These are phyloP conservation scores for Dusona sp. DNA, from an alignment of 2,888 invertebrate genomes.

Conservation along the genomic window DNA sequence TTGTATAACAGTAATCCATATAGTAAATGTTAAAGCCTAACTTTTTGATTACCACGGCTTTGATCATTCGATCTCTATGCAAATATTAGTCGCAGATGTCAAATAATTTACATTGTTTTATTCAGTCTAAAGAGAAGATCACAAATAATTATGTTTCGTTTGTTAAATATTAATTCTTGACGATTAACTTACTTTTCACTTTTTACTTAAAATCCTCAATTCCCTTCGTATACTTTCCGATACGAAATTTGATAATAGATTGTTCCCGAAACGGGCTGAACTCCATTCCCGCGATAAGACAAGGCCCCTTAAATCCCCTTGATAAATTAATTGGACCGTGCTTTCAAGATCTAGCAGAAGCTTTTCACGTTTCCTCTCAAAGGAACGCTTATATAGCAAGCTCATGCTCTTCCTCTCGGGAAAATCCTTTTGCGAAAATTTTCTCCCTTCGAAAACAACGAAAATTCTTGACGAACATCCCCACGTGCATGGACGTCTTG, in stretches of 20 bases:
- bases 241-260: not conserved
- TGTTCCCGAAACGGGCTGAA: not conserved
- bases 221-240: not conserved
- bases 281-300: not conserved
- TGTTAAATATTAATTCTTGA: not conserved
- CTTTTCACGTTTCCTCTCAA: constrained; percentile 23
- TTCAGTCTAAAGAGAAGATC: not conserved
- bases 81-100: not conserved
- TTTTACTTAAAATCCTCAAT: not conserved
- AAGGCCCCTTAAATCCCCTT: constrained; percentile 3
- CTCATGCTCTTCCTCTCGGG: constrained; percentile 10
- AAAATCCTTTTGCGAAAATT: constrained; percentile 42
- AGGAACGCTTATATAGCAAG: not conserved
- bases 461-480: constrained; percentile 50
- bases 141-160: not conserved
- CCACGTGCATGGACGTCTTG: not conserved
- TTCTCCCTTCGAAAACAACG: constrained; percentile 18
- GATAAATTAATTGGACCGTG: constrained; percentile 56
- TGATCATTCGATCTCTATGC: not conserved
- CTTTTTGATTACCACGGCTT: not conserved
- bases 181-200: not conserved
- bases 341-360: constrained; percentile 23
- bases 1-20: constrained; percentile 20
- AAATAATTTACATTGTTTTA: not conserved
- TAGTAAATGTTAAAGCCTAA: not conserved